Evolutionary conservation across 2,888 invertebrate genomes (phyloP).

Genomic region (Melanostoma scalare): DNA sequence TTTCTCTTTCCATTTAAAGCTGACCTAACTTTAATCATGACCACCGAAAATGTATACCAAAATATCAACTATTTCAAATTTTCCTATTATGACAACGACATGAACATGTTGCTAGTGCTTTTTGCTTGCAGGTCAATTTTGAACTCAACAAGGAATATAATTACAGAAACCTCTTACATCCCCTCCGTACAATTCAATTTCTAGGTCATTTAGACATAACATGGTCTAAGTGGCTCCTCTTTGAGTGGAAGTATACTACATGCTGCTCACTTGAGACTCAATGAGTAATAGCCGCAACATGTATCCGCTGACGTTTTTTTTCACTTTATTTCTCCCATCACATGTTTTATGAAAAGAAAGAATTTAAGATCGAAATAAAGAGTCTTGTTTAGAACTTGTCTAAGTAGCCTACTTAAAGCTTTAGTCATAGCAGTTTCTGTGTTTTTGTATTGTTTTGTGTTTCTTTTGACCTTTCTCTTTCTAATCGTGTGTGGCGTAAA

Average conservation of each 20-base stretch:
- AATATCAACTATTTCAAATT: too few relatives aligned
- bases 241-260: conserved; percentile 28
- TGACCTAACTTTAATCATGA: too few relatives aligned
- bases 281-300: conserved; percentile 58
- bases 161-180: conserved; percentile 58
- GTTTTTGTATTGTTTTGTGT: background rate
- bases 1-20: too few relatives aligned
- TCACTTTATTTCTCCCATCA: conserved; percentile 11
- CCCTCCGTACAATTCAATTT: conserved; percentile 53
- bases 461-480: conserved; percentile 11
- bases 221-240: conserved; percentile 58
- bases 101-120: conserved; percentile 31
- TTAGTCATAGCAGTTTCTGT: conserved; percentile 7
- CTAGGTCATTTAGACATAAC: conserved; percentile 65
- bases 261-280: conserved; percentile 52
- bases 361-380: conserved; percentile 47
- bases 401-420: conserved; percentile 45
- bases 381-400: conserved; percentile 44
- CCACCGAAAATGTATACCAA: too few relatives aligned
- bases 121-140: conserved; percentile 23
- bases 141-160: conserved; percentile 17
- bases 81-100: too few relatives aligned
- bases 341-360: conserved; percentile 33
- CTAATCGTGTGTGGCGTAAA: background rate
- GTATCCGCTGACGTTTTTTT: conserved; percentile 44